A percentile compares a stretch with the other conserved stretches of the same genome.
Evolutionary conservation across 2,888 invertebrate genomes (phyloP).

Genomic region (Hydriomena furcata): DNA sequence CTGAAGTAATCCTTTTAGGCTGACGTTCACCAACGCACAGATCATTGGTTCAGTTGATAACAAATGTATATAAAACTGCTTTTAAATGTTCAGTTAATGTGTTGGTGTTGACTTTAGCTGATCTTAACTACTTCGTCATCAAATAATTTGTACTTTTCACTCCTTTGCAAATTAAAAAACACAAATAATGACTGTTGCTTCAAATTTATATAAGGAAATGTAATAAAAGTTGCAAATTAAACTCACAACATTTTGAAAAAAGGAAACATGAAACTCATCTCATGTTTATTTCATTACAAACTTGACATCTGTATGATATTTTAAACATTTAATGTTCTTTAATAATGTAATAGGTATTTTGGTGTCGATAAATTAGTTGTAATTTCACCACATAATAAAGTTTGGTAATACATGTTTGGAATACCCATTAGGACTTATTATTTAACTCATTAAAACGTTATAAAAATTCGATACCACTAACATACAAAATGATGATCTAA

Average conservation of each 20-base stretch:
- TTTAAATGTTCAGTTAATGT: no score
- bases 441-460: slow-evolving; percentile 56
- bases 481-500: slow-evolving; percentile 31
- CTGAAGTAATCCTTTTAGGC: slow-evolving; percentile 33
- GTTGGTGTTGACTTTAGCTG: background rate
- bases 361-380: slow-evolving; percentile 49
- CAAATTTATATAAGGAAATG: slow-evolving; percentile 52
- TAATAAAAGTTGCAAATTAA: slow-evolving; percentile 58
- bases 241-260: slow-evolving; percentile 43
- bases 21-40: background rate
- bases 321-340: slow-evolving; percentile 38
- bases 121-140: background rate
- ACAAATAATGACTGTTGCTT: slow-evolving; percentile 35
- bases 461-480: slow-evolving; percentile 50
- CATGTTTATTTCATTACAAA: slow-evolving; percentile 40
- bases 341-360: slow-evolving; percentile 34
- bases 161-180: slow-evolving; percentile 19
- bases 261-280: slow-evolving; percentile 42
- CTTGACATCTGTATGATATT: slow-evolving; percentile 38
- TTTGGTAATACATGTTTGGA: slow-evolving; percentile 49
- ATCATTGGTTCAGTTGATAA: no score
- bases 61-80: no score
- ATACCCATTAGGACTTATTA: slow-evolving; percentile 52
- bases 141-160: background rate
- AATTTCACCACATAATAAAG: slow-evolving; percentile 58